phyloP scores from a whole-genome alignment of 2,113 vertebrate genomes.

The Litocranius walleri region DNA sequence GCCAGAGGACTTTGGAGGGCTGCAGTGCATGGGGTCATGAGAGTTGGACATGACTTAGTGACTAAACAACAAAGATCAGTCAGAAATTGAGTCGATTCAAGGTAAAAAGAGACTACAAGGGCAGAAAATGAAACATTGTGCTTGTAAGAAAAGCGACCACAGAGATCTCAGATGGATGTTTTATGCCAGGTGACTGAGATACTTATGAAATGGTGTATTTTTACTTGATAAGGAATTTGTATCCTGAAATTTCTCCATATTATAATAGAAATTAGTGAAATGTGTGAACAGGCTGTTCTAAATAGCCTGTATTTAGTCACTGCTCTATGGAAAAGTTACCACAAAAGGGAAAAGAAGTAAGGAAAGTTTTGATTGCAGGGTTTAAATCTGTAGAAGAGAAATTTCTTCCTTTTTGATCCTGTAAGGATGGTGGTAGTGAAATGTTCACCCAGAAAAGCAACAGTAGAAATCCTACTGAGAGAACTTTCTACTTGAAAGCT shows the following conservation, averaged over 20 bases:
- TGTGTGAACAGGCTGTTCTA: constrained; percentile 10
- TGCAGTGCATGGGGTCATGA: not conserved
- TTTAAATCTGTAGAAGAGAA: not conserved
- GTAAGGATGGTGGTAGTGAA: not conserved
- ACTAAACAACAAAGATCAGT: not conserved
- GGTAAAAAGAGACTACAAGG: not conserved
- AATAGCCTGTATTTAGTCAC: not conserved
- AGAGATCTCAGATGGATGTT: not conserved
- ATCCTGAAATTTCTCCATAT: not conserved
- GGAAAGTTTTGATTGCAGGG: not conserved
- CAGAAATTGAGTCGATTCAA: not conserved
- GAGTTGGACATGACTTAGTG: not conserved
- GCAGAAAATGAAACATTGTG: not conserved
- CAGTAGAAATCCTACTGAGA: not conserved
- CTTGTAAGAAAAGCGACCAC: not conserved
- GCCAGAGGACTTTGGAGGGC: not conserved
- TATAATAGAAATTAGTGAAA: constrained; percentile 7
- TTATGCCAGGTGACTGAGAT: not conserved
- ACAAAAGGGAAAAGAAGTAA: not conserved
- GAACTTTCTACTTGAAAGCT: not conserved
- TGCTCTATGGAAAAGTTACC: not conserved
- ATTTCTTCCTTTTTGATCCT: not conserved
- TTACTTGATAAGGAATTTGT: not conserved
- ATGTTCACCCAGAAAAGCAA: not conserved
- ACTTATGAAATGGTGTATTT: not conserved